phyloP scores from a whole-genome alignment of 2,113 vertebrate species.

The Esox niger region DNA sequence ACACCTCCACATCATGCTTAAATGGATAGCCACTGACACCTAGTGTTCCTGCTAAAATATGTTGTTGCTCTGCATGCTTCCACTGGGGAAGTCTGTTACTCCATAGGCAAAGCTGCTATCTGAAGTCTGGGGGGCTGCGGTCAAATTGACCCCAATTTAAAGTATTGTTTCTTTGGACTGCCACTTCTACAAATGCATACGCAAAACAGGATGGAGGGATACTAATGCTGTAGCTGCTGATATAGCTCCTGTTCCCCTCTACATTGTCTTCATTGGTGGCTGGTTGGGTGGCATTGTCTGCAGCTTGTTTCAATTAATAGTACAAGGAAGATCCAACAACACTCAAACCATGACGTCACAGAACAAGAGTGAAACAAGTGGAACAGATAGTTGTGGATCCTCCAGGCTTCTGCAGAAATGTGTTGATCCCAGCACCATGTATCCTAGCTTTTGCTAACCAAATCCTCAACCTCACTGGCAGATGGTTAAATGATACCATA shows the following conservation, averaged over 20 bases:
- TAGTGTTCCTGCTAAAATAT: slow-evolving; percentile 62
- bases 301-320: slow-evolving; percentile 56
- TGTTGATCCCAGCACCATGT: slow-evolving; percentile 67
- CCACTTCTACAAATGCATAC: slow-evolving; percentile 53
- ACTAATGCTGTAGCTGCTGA: slow-evolving; percentile 54
- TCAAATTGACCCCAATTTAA: slow-evolving; percentile 78
- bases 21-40: slow-evolving; percentile 73
- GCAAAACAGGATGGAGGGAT: slow-evolving; percentile 41
- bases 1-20: background rate
- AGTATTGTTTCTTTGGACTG: slow-evolving; percentile 70
- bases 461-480: slow-evolving; percentile 42
- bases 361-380: slow-evolving; percentile 65
- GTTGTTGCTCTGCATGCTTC: slow-evolving; percentile 38
- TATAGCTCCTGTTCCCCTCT: slow-evolving; percentile 29
- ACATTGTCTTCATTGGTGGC: slow-evolving; percentile 41
- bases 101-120: slow-evolving; percentile 57
- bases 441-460: slow-evolving; percentile 63
- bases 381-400: slow-evolving; percentile 73
- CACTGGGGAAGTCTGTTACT: slow-evolving; percentile 34
- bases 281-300: slow-evolving; percentile 39
- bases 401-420: slow-evolving; percentile 66
- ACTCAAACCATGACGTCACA: slow-evolving; percentile 71
- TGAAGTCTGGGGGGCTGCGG: slow-evolving; percentile 69
- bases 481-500: slow-evolving; percentile 32
- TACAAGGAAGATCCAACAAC: slow-evolving; percentile 61